Percentiles rank a stretch among this genome's conserved stretches.
These are phyloP conservation scores for Coptotermes formosanus DNA, from an alignment of 1,140 invertebrate genomes.

Conservation along the genomic window DNA sequence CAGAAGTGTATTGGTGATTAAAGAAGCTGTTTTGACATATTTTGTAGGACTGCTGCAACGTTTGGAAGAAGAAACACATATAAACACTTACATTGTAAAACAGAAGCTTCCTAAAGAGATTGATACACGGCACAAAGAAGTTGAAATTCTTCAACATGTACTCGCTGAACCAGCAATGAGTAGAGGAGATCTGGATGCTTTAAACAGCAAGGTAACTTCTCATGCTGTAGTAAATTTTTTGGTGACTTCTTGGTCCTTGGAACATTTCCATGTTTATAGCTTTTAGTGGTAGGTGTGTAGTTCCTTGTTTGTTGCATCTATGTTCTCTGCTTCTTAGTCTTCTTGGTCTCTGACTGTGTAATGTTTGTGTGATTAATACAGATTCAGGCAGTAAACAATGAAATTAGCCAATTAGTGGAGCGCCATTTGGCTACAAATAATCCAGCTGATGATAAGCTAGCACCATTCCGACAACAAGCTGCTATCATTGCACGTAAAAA, in stretches of 20 bases:
- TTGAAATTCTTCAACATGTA: constrained; percentile 67
- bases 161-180: constrained; percentile 64
- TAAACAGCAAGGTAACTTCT: constrained; percentile 58
- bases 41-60: constrained; percentile 56
- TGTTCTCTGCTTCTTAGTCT: not conserved
- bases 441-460: constrained; percentile 69
- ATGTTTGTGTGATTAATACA: constrained; percentile 41
- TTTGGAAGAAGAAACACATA: constrained; percentile 73
- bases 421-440: constrained; percentile 50
- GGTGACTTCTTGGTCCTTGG: no score
- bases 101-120: constrained; percentile 78
- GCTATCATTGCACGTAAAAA: constrained; percentile 76
- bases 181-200: constrained; percentile 63
- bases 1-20: constrained; percentile 1
- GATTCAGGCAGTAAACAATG: constrained; percentile 60
- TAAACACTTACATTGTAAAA: constrained; percentile 72
- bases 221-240: no score
- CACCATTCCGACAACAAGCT: constrained; percentile 81
- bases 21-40: constrained; percentile 21
- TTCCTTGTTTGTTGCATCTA: no score
- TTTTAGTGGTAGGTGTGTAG: no score
- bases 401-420: constrained; percentile 60
- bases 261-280: no score
- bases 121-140: constrained; percentile 57
- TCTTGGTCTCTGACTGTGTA: not conserved